Evolutionary conservation across 2,113 vertebrate species (phyloP), one percentile per base, ranked within the genome.

Genomic region (Acrocephalus arundinaceus): DNA sequence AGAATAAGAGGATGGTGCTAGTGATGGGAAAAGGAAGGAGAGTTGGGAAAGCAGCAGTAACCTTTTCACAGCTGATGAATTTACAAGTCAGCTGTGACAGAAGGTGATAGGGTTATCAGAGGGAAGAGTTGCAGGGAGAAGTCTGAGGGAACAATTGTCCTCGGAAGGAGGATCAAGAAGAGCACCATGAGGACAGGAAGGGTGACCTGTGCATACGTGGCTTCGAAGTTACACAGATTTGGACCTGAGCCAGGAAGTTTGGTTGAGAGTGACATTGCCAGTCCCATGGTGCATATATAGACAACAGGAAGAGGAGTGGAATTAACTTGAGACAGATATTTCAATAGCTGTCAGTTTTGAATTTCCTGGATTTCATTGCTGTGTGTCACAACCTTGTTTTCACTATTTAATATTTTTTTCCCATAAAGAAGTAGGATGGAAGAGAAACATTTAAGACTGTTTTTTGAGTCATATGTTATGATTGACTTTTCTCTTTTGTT

Each of bases 361-460:
- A 73, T 89, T 96, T 96, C 89, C 81, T 93, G 89, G 58, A 74
- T 93, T 93, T 92, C 78, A 25, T 13, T 57, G 57, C 7, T 30
- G 2, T 93, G 46, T 95, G 66, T 87, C n/a, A 30, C 82, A 89
- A 82, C 15, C 45, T 77, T 88, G 37, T 46, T 74, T 80, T 77
- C 14, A 23, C 13, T 31, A 7, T 55, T 33, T 51, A 24, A 4
- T 51, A 0, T 13, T 25, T 73, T 81, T 85, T 90, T 39, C 1
- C 25, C 33, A 19, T 86, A 33, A 84, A 61, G 25, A 79, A 70
- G 24, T 70, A 35, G 33, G 30, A 48, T 31, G 5, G 68, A 79
- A 82, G n/a, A 88, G 31, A 78, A 85, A 62, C 21, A 78, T 52
- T 81, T 75, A 90, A 74, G 9, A 45, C 5, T 45, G 7, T 70